phyloP scores from a whole-genome alignment of 2,888 invertebrate genomes.

The Lasioglossum marginatum region DNA sequence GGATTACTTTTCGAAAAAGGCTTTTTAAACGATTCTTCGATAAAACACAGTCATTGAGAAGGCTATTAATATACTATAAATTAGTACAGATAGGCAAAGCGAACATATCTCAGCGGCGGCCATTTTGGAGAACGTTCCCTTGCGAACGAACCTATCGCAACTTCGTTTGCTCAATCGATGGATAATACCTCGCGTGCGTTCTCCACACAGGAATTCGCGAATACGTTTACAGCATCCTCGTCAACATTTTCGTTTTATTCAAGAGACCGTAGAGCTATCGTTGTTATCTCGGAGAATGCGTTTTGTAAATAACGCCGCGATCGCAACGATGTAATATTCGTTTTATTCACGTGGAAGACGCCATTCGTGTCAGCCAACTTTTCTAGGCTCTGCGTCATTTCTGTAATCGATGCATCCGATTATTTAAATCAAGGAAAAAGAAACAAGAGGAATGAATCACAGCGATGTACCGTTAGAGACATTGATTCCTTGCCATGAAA shows the following conservation, averaged over 20 bases:
- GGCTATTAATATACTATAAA: neutral
- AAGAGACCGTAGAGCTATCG: neutral
- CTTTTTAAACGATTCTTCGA: neutral
- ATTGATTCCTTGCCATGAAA: neutral
- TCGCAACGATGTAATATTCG: neutral
- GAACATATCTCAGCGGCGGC: neutral
- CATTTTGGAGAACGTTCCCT: conserved; percentile 5
- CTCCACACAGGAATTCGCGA: neutral
- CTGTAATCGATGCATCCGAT: neutral
- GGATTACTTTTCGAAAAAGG: neutral
- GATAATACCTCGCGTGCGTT: neutral
- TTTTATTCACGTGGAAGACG: neutral
- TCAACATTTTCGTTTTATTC: neutral
- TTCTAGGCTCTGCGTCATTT: conserved; percentile 7
- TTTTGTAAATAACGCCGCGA: neutral
- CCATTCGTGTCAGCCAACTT: neutral
- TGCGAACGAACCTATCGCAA: neutral
- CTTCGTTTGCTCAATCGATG: neutral
- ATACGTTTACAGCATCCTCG: neutral
- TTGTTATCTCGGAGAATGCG: neutral
- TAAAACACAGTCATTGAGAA: neutral
- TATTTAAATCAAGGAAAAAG: conserved; percentile 16
- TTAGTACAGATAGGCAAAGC: neutral
- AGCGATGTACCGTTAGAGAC: neutral
- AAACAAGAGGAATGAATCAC: neutral